These are phyloP conservation scores for Silurus glanis DNA, from an alignment of 2,113 vertebrate genomes.

Conservation along the genomic window DNA sequence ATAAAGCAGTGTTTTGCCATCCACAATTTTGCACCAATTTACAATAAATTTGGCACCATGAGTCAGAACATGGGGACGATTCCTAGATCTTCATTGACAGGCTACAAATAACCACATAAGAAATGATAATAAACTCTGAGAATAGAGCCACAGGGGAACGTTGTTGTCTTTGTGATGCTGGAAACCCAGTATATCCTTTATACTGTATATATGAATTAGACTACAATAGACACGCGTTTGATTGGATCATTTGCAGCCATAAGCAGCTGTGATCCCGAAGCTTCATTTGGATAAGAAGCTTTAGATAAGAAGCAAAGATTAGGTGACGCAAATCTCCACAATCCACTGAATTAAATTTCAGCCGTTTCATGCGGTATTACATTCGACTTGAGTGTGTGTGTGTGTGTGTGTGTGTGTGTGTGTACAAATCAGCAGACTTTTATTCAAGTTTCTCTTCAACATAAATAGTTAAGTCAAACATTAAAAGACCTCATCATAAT, in stretches of 20 bases:
- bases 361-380: background rate
- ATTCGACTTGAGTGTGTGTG: background rate
- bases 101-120: background rate
- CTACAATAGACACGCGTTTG: background rate
- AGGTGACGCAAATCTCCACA: slow-evolving; percentile 6
- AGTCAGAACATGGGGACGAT: too few relatives aligned
- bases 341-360: background rate
- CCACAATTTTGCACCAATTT: background rate
- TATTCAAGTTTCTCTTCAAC: background rate
- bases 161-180: background rate
- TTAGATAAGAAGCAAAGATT: slow-evolving; percentile 6
- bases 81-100: too few relatives aligned
- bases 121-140: background rate
- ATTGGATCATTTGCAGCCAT: background rate
- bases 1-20: background rate
- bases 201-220: background rate
- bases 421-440: background rate
- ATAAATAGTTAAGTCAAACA: background rate
- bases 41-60: background rate
- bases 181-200: background rate
- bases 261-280: background rate
- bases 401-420: background rate
- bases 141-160: background rate
- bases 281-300: background rate
- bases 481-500: too few relatives aligned